phyloP scores from a whole-genome alignment of 2,113 vertebrate genomes.

The Lepisosteus oculatus region DNA sequence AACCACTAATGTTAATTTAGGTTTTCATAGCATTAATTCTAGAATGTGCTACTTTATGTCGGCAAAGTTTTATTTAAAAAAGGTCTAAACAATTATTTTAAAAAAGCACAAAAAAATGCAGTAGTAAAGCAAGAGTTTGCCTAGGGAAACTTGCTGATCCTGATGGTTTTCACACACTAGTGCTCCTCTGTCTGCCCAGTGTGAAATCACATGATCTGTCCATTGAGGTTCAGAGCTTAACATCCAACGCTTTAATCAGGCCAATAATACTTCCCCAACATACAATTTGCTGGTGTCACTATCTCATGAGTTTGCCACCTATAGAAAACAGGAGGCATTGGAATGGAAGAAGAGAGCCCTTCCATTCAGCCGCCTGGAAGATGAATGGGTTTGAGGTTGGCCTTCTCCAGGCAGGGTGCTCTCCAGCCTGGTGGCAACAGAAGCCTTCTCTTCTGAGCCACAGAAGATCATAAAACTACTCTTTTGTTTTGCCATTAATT shows the following conservation, averaged over 20 bases:
- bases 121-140: background rate
- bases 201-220: slow-evolving; percentile 35
- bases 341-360: slow-evolving; percentile 64
- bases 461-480: no score
- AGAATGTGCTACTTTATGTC: no score
- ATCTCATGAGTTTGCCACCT: slow-evolving; percentile 69
- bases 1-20: no score
- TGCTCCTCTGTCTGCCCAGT: slow-evolving; percentile 39
- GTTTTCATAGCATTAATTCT: no score
- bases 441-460: no score
- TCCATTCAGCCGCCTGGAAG: slow-evolving; percentile 37
- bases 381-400: no score
- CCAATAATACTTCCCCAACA: slow-evolving; percentile 28
- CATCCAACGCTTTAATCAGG: slow-evolving; percentile 39
- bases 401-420: no score
- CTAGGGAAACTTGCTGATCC: slow-evolving; percentile 35
- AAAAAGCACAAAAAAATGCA: background rate
- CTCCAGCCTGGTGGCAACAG: no score
- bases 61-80: no score
- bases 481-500: no score
- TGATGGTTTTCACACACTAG: slow-evolving; percentile 44
- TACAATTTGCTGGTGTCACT: slow-evolving; percentile 55
- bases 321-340: slow-evolving; percentile 71
- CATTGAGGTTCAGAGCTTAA: slow-evolving; percentile 13
- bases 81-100: no score